A percentile compares a stretch with the other conserved stretches of the same genome.
Conservation (phyloP, 2,888 invertebrate species). For the Acronicta alni region DNA sequence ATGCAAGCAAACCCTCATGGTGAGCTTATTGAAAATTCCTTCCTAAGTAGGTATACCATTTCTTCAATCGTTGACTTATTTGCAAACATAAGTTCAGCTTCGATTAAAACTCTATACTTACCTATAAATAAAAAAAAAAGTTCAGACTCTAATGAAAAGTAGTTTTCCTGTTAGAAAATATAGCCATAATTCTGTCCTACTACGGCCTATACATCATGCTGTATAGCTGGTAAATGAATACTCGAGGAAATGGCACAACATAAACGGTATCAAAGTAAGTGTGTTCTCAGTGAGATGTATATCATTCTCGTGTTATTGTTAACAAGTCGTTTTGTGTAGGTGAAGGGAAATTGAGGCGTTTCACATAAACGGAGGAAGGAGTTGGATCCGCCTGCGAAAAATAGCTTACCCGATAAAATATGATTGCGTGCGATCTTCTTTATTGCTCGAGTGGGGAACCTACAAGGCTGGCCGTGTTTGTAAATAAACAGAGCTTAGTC, state of each 20-base stretch:
- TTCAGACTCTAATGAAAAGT: too few species aligned
- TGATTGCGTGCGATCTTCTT: conserved; percentile 83
- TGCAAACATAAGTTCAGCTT: too few species aligned
- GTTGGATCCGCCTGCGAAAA: conserved; percentile 69
- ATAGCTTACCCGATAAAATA: conserved; percentile 84
- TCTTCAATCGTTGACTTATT: too few species aligned
- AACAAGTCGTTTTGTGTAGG: conserved; percentile 76
- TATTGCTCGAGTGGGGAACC: conserved; percentile 69
- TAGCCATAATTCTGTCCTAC: too few species aligned
- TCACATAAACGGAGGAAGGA: conserved; percentile 66
- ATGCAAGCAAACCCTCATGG: too few species aligned
- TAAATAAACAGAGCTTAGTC: conserved; percentile 54
- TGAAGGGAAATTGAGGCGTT: conserved; percentile 74
- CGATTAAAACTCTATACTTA: too few species aligned
- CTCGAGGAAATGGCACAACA: background rate
- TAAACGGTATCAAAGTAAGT: background rate
- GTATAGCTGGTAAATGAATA: background rate
- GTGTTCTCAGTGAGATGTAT: background rate
- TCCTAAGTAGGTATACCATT: too few species aligned
- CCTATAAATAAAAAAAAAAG: too few species aligned
- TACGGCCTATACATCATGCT: background rate
- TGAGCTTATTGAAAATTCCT: too few species aligned
- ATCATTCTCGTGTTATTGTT: conserved; percentile 67
- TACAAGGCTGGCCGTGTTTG: conserved; percentile 55
- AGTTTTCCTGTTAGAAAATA: too few species aligned